phyloP scores from a whole-genome alignment of 2,888 invertebrate genomes.

The Cantharis lateralis region DNA sequence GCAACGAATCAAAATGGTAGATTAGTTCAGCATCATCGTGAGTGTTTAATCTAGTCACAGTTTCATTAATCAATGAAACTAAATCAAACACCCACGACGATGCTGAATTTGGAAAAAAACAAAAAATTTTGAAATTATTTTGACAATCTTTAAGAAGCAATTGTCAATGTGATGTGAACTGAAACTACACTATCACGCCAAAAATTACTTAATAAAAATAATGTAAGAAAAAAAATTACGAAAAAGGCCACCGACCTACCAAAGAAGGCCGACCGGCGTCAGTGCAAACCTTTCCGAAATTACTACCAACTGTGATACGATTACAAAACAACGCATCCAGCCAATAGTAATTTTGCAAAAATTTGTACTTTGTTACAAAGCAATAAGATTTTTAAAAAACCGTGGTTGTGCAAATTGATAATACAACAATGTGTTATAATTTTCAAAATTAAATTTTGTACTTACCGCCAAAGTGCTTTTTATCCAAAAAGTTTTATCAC shows the following conservation, averaged over 20 bases:
- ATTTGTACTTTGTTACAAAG: neutral
- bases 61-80: neutral
- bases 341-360: neutral
- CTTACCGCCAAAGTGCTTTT: neutral
- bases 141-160: neutral
- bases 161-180: neutral
- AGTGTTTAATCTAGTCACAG: neutral
- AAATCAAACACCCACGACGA: neutral
- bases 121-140: too few species aligned
- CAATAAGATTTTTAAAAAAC: neutral
- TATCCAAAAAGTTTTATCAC: neutral
- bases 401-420: neutral
- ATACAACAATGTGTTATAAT: neutral
- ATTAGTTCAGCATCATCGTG: neutral
- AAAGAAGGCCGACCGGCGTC: neutral
- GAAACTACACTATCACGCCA: neutral
- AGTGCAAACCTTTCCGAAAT: slow-evolving; percentile 44
- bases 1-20: neutral
- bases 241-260: neutral
- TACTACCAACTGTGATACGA: slow-evolving; percentile 57
- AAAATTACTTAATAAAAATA: neutral
- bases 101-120: too few species aligned
- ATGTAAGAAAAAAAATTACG: neutral
- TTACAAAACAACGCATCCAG: slow-evolving; percentile 43
- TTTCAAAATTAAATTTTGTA: neutral